phyloP scores from a whole-genome alignment of 2,113 vertebrate species.

The Dasyurus viverrinus region DNA sequence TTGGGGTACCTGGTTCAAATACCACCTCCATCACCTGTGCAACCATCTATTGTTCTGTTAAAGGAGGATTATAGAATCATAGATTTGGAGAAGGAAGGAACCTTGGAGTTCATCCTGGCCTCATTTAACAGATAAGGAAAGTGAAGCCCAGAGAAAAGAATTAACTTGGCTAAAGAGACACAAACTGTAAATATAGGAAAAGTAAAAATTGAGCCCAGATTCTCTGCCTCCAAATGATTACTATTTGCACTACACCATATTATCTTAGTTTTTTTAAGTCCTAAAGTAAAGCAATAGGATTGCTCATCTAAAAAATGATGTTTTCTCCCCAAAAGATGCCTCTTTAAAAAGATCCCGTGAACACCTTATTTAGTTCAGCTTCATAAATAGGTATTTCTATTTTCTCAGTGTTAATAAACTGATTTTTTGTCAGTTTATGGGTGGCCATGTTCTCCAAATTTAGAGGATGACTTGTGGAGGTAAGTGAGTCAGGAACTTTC shows the following conservation, averaged over 20 bases:
- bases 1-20: neutral
- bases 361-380: neutral
- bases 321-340: constrained; percentile 14
- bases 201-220: neutral
- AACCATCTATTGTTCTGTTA: neutral
- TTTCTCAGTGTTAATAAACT: neutral
- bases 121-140: neutral
- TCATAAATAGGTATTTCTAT: constrained; percentile 34
- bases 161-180: neutral
- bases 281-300: neutral
- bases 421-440: too few species aligned
- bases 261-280: neutral
- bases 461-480: neutral
- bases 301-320: neutral
- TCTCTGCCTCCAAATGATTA: neutral
- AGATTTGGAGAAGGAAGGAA: neutral
- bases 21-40: neutral
- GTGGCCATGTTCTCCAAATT: constrained; percentile 20
- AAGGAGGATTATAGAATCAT: neutral
- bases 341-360: neutral
- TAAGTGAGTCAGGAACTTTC: neutral
- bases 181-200: neutral
- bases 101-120: neutral
- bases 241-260: neutral
- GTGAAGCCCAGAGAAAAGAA: neutral